Conservation (phyloP, 2,113 vertebrate species). For the Phocoena phocoena region DNA sequence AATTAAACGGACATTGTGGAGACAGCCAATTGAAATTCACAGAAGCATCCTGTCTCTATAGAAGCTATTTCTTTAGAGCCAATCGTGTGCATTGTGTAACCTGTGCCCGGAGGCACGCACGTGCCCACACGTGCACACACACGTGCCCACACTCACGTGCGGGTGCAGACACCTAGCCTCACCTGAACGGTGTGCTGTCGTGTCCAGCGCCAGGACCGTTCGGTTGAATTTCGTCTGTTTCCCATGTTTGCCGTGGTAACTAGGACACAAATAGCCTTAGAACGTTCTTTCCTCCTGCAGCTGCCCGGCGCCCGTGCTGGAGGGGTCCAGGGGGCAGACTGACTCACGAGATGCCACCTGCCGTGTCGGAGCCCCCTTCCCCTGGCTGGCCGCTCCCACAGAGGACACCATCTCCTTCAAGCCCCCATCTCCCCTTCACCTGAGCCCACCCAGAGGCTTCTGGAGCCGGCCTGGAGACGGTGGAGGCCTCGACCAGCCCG, state of each 20-base stretch:
- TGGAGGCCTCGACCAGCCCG: background rate
- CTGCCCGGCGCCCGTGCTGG: background rate
- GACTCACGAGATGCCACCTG: accelerated
- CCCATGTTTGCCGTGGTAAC: accelerated
- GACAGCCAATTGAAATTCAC: constrained; percentile 65
- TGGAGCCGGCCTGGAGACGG: accelerated
- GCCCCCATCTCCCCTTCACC: accelerated
- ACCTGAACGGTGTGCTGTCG: accelerated
- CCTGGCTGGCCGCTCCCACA: accelerated
- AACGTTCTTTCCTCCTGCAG: background rate
- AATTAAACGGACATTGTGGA: constrained; percentile 77
- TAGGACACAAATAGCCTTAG: background rate
- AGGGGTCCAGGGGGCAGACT: accelerated
- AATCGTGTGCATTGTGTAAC: background rate
- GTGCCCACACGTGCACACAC: background rate
- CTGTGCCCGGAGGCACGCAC: background rate
- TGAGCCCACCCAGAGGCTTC: background rate
- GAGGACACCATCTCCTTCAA: accelerated
- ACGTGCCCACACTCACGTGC: accelerated
- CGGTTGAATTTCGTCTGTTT: accelerated
- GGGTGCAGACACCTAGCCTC: background rate
- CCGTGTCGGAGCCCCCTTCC: accelerated
- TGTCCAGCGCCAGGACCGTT: accelerated
- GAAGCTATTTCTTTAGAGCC: constrained; percentile 2
- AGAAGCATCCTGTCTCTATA: constrained; percentile 7